Conservation (phyloP, 2,888 invertebrate genomes). For the Pocota personata region DNA sequence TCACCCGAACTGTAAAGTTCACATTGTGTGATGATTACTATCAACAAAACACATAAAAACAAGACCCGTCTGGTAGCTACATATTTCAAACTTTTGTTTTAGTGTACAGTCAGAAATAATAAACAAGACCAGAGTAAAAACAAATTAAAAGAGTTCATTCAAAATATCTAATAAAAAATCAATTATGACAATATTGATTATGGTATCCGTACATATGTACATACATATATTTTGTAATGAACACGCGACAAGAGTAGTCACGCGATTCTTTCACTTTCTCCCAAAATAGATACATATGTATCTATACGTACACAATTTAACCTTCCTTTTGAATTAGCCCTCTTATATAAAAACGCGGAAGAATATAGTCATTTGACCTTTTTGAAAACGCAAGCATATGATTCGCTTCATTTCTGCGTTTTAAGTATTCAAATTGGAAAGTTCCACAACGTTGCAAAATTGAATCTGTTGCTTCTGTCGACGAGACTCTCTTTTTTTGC, state of each 20-base stretch:
- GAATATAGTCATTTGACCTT: not conserved
- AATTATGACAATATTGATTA: too few species aligned
- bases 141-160: too few species aligned
- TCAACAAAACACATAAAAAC: too few species aligned
- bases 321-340: not conserved
- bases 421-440: conserved; percentile 17
- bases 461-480: not conserved
- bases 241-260: conserved; percentile 3
- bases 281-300: not conserved
- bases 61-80: too few species aligned
- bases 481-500: not conserved
- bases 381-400: not conserved
- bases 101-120: too few species aligned
- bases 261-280: not conserved
- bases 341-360: not conserved
- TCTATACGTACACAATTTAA: too few species aligned
- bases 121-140: too few species aligned
- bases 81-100: too few species aligned
- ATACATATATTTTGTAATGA: not conserved
- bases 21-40: too few species aligned
- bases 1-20: too few species aligned
- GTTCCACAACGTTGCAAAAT: conserved; percentile 18
- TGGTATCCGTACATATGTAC: too few species aligned
- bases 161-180: too few species aligned
- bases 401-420: conserved; percentile 8